These are phyloP conservation scores for Natrix natrix DNA, from an alignment of 2,797 vertebrate genomes.

Conservation along the genomic window DNA sequence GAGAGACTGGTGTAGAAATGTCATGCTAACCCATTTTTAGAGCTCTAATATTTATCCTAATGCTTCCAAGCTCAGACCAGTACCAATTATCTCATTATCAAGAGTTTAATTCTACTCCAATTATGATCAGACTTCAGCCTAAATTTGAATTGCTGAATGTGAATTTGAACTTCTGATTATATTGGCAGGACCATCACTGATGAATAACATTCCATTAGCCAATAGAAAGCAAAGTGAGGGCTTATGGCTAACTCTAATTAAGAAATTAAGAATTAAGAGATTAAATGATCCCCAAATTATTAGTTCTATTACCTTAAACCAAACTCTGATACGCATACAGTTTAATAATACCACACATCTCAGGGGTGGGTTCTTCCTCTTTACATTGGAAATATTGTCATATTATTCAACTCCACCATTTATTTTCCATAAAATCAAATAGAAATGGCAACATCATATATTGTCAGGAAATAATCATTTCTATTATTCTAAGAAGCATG, in stretches of 20 bases:
- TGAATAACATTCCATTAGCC: neutral
- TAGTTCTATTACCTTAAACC: neutral
- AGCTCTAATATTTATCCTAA: neutral
- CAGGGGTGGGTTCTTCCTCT: neutral
- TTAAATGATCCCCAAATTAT: neutral
- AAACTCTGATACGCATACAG: neutral
- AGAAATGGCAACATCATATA: neutral
- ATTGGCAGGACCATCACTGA: neutral
- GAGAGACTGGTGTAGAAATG: neutral
- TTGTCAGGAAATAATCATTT: neutral
- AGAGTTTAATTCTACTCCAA: neutral
- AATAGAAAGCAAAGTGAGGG: neutral
- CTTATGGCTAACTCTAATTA: neutral
- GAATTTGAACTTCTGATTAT: neutral
- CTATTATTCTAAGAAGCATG: neutral
- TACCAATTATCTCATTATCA: neutral
- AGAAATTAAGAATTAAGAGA: neutral
- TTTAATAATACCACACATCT: neutral
- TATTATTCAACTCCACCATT: neutral
- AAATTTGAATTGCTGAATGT: neutral
- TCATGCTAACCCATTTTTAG: neutral
- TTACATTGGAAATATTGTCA: neutral
- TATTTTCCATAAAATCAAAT: neutral
- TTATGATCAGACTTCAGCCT: neutral
- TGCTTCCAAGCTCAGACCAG: neutral